phyloP scores from a whole-genome alignment of 2,797 vertebrate genomes.

The Erpetoichthys calabaricus region DNA sequence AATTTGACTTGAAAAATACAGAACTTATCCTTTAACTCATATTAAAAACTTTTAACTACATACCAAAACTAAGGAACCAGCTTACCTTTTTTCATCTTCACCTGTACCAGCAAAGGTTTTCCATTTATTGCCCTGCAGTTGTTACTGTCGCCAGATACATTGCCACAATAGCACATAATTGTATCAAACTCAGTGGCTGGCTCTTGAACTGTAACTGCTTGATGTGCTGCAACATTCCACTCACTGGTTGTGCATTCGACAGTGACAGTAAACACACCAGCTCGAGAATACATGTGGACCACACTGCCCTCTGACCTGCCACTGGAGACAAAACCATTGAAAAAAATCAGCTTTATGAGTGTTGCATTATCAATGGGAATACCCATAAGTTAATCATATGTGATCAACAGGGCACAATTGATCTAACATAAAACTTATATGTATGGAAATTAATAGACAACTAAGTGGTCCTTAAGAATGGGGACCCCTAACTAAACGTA shows the following conservation, averaged over 20 bases:
- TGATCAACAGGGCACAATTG: too few relatives aligned
- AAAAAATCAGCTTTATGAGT: neutral
- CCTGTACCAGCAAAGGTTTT: slow-evolving; percentile 56
- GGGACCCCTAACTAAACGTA: too few relatives aligned
- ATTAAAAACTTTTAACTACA: too few relatives aligned
- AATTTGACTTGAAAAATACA: too few relatives aligned
- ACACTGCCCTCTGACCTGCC: slow-evolving; percentile 53
- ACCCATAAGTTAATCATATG: too few relatives aligned
- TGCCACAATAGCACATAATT: slow-evolving; percentile 53
- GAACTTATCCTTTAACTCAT: too few relatives aligned
- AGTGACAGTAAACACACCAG: slow-evolving; percentile 63
- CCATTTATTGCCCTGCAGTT: slow-evolving; percentile 48
- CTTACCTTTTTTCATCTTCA: slow-evolving; percentile 57
- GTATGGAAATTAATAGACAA: too few relatives aligned
- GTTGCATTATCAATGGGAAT: neutral
- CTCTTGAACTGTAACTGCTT: slow-evolving; percentile 53
- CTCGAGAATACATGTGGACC: slow-evolving; percentile 53
- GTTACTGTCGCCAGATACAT: slow-evolving; percentile 35
- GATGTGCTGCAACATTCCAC: slow-evolving; percentile 78
- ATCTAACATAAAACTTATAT: too few relatives aligned
- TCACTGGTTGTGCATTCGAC: slow-evolving; percentile 80
- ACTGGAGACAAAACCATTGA: slow-evolving; percentile 4
- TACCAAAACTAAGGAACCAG: neutral
- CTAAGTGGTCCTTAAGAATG: too few relatives aligned
- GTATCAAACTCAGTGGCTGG: slow-evolving; percentile 41